These are phyloP conservation scores for Anthrax anthrax DNA, from an alignment of 2,888 invertebrate genomes.

Conservation along the genomic window DNA sequence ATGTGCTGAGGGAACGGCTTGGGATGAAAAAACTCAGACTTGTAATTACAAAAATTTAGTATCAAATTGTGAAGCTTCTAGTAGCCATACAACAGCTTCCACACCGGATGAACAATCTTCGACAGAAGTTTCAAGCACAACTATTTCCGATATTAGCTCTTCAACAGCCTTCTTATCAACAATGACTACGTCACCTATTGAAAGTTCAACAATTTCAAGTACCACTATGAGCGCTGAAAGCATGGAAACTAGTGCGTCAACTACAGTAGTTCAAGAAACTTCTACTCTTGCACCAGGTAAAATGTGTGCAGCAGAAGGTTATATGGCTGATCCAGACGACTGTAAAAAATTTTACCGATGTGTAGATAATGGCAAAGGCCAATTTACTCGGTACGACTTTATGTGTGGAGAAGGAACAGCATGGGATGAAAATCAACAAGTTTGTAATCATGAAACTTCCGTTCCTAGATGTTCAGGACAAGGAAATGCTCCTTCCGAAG, in stretches of 20 bases:
- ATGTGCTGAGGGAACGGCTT: slow-evolving; percentile 53
- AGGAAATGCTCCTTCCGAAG: not conserved
- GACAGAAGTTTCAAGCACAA: not conserved
- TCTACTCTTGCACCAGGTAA: slow-evolving; percentile 1
- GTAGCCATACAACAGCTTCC: slow-evolving; percentile 13
- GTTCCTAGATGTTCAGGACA: slow-evolving; percentile 15
- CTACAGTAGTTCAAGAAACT: slow-evolving; percentile 1
- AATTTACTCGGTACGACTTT: slow-evolving; percentile 37
- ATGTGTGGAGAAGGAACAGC: slow-evolving; percentile 41
- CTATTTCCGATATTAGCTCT: not conserved
- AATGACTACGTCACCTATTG: slow-evolving; percentile 15
- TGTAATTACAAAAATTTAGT: slow-evolving; percentile 41
- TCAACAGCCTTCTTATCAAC: slow-evolving; percentile 6
- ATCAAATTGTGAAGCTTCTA: slow-evolving; percentile 8
- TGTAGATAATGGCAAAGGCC: slow-evolving; percentile 32
- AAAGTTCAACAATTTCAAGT: not conserved
- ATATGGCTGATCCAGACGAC: slow-evolving; percentile 34
- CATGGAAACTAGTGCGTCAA: not conserved
- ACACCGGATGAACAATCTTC: slow-evolving; percentile 8
- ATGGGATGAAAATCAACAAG: slow-evolving; percentile 42
- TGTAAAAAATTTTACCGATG: slow-evolving; percentile 46
- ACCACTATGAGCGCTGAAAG: not conserved
- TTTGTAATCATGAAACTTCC: slow-evolving; percentile 35
- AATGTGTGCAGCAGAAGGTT: slow-evolving; percentile 34
- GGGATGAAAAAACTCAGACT: slow-evolving; percentile 47